Percentiles rank a stretch among this genome's conserved stretches.
phyloP scores from a whole-genome alignment of 2,797 vertebrate genomes.

The Hypotaenidia philippensis region DNA sequence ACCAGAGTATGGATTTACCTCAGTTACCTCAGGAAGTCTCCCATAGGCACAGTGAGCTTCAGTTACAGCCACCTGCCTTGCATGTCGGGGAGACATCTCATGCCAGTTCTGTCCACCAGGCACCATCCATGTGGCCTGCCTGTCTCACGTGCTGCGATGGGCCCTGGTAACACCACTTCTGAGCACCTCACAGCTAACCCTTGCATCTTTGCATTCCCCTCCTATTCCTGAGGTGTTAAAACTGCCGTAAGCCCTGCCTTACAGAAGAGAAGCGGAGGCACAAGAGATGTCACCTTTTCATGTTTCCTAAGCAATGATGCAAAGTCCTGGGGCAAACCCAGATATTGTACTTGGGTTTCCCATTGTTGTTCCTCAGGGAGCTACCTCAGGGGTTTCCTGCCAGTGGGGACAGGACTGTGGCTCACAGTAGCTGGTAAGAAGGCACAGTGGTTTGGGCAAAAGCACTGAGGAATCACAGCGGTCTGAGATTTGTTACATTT shows the following conservation, averaged over 20 bases:
- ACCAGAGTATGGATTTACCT: not conserved
- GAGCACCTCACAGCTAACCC: not conserved
- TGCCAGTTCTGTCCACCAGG: not conserved
- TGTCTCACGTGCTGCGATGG: accelerated
- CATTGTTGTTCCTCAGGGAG: accelerated
- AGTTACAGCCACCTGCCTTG: not conserved
- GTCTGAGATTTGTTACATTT: not conserved
- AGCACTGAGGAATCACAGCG: not conserved
- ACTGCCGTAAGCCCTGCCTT: not conserved
- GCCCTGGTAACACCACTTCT: not conserved
- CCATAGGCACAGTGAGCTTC: not conserved
- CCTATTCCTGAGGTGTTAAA: not conserved
- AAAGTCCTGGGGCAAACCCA: not conserved
- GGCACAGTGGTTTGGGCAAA: not conserved
- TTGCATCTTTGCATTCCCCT: not conserved
- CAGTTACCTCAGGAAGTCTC: accelerated
- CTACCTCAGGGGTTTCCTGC: not conserved
- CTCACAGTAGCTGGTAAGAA: not conserved
- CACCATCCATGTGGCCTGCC: not conserved
- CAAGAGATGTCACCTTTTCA: not conserved
- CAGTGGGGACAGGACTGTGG: accelerated
- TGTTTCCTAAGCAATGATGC: not conserved
- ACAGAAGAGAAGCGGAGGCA: not conserved
- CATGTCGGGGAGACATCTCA: not conserved
- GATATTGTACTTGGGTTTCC: not conserved